Conservation (phyloP, 2,797 vertebrate species). For the Sebastes trivittatus region DNA sequence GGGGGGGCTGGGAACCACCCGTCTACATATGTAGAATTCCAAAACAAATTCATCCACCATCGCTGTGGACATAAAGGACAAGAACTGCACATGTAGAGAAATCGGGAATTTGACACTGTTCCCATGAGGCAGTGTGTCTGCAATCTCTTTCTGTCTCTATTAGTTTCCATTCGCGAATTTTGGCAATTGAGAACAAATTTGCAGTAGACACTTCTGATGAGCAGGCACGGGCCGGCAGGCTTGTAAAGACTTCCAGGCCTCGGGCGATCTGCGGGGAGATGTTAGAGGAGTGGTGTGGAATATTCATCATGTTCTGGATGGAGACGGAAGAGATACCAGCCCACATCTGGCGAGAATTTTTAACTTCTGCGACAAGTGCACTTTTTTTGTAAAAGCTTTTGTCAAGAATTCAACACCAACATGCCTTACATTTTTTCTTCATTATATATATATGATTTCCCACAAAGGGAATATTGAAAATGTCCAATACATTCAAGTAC, state of each 20-base stretch:
- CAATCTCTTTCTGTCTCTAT: not conserved
- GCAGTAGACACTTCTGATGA: not conserved
- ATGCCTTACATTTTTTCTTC: not conserved
- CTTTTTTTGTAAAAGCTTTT: not conserved
- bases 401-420: not conserved
- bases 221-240: not conserved
- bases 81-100: not conserved
- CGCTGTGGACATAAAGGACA: not conserved
- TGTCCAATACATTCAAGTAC: not conserved
- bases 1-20: not conserved
- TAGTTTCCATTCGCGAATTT: not conserved
- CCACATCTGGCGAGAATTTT: not conserved
- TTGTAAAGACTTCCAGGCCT: slow-evolving; percentile 15
- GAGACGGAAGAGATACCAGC: not conserved
- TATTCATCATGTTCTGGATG: slow-evolving; percentile 7
- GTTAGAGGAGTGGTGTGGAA: slow-evolving; percentile 4
- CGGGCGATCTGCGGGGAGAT: not conserved
- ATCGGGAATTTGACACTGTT: not conserved
- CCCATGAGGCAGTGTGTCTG: not conserved
- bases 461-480: not conserved
- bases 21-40: not conserved
- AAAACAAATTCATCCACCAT: not conserved
- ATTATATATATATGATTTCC: not conserved
- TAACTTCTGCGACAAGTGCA: not conserved
- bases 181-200: not conserved